These are phyloP conservation scores for Spea bombifrons DNA, from an alignment of 2,113 vertebrate genomes.

Conservation along the genomic window DNA sequence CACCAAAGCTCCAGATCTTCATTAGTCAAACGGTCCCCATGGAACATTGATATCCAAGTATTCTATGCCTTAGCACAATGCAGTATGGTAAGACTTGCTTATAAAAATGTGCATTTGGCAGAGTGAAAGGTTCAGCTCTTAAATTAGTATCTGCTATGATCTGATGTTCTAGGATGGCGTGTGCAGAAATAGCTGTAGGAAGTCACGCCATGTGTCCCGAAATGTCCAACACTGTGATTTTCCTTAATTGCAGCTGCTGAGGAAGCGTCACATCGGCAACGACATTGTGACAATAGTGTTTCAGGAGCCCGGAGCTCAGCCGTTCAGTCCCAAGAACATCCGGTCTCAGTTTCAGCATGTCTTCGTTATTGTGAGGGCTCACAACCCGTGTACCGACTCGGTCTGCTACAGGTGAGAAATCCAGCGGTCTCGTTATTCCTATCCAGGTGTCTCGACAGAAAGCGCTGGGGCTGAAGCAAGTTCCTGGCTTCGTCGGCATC, in stretches of 20 bases:
- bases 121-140: too few relatives aligned
- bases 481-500: too few relatives aligned
- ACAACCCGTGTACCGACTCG: conserved; percentile 84
- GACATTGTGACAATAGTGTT: conserved; percentile 97
- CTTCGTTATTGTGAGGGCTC: conserved; percentile 86
- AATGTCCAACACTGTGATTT: conserved; percentile 17
- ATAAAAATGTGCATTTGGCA: too few relatives aligned
- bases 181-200: background rate
- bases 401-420: conserved; percentile 87
- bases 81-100: too few relatives aligned
- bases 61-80: too few relatives aligned
- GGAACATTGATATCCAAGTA: too few relatives aligned
- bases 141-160: too few relatives aligned
- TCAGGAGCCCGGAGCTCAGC: conserved; percentile 90
- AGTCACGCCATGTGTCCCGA: background rate
- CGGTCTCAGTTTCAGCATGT: conserved; percentile 95
- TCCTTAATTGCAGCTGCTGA: conserved; percentile 71
- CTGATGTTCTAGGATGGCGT: too few relatives aligned
- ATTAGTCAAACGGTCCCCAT: too few relatives aligned
- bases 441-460: too few relatives aligned
- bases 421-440: background rate
- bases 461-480: too few relatives aligned
- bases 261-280: conserved; percentile 93
- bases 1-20: too few relatives aligned
- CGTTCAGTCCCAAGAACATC: conserved; percentile 91